Evolutionary conservation across 2,797 vertebrate genomes (phyloP), one percentile per base, ranked within the genome.

Genomic region (Cyprinodon diabolis): DNA sequence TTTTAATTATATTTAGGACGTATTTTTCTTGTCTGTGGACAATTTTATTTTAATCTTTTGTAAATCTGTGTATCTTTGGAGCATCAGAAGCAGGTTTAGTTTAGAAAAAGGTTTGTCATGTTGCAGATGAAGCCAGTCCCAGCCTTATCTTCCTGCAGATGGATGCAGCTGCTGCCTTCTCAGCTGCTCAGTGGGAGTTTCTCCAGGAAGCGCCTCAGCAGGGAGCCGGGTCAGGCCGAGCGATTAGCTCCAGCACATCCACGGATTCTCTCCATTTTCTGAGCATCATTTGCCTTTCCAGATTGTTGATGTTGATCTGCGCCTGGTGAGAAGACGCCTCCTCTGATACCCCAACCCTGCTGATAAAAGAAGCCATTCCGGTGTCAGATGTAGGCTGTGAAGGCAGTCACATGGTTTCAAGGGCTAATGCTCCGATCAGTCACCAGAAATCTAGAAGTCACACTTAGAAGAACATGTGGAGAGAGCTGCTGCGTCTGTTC

Each of bases 111-210:
- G 15, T 47, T 57, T 3, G 13, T 13, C 19, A 2, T 48, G 14
- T 54, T 58, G 17, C 68, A 30, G 17, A 17, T 11, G 66, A 25
- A 49, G 68, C 19, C 62, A 19, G 40, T 13, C 37, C n/a, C 12
- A 7, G 43, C 43, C 19, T 19, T 45, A 6, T 35, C 43, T 57
- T 40, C 57, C 67, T 1, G 35, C 81, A 73, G 82, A 78, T 7
- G 43, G 77, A 77, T 79, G 84, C 87, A 90, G 88, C 90, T 89
- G 88, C 77, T 7, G 71, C 74, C 78, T 81, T 76, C 66, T 87
- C 65, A 14, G 72, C 51, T n/a, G 47, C 84, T 60, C 80, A 76
- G 86, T 75, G 83, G 84, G 83, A 86, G 89, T 81, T 74, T 81
- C 72, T 67, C 43, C 60, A 82, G 86, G 88, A 90, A 79, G 75